Evolutionary conservation across 1,140 invertebrate species (phyloP).

Genomic region (Pantala flavescens): DNA sequence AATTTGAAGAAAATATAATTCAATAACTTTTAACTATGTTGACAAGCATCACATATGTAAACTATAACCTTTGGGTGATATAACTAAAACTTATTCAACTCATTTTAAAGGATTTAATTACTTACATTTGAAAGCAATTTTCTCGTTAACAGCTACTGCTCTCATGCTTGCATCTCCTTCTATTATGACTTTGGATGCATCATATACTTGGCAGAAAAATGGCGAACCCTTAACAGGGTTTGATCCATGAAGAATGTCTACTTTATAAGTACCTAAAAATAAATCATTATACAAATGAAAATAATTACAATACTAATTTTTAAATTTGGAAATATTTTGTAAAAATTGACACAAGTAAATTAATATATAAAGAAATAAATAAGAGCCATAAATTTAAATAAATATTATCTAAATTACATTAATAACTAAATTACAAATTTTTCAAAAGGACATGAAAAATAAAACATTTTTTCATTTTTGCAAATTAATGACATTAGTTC

Average conservation of each 20-base stretch:
- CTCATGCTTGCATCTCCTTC: slow-evolving; percentile 65
- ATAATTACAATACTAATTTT: neutral
- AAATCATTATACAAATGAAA: neutral
- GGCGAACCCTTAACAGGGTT: slow-evolving; percentile 89
- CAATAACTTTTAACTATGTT: too few species aligned
- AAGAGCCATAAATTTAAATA: too few species aligned
- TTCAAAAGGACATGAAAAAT: too few species aligned
- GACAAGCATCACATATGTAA: neutral
- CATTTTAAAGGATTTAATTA: slow-evolving; percentile 25
- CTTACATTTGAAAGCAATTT: slow-evolving; percentile 71
- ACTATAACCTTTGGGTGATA: too few species aligned
- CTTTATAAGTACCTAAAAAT: slow-evolving; percentile 53
- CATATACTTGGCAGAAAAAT: slow-evolving; percentile 90
- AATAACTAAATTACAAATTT: too few species aligned
- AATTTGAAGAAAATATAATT: too few species aligned
- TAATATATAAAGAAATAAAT: too few species aligned
- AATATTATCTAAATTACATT: too few species aligned
- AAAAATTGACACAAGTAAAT: too few species aligned
- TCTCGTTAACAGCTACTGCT: slow-evolving; percentile 69
- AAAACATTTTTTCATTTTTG: too few species aligned
- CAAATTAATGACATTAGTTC: too few species aligned
- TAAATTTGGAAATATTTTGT: neutral
- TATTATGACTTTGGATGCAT: slow-evolving; percentile 65
- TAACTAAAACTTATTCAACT: too few species aligned
- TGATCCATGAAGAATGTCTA: slow-evolving; percentile 84